Evolutionary conservation across 2,888 invertebrate species (phyloP).

Genomic region (Lymantria monacha): DNA sequence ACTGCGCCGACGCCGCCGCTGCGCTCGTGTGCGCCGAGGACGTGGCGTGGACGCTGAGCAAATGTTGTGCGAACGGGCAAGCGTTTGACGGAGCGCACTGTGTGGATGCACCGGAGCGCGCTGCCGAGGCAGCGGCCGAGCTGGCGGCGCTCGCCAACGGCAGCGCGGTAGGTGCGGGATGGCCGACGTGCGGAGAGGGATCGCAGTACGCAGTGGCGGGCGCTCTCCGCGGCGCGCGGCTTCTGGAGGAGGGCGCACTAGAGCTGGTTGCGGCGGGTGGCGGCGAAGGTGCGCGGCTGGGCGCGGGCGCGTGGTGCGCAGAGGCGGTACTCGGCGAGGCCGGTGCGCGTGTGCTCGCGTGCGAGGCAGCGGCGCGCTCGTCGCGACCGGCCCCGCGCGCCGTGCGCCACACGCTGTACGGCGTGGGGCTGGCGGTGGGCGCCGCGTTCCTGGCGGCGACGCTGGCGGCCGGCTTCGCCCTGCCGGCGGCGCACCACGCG

Average conservation of each 20-base stretch:
- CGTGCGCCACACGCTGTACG: slow-evolving; percentile 87
- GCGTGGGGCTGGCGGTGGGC: slow-evolving; percentile 89
- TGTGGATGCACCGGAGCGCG: slow-evolving; percentile 58
- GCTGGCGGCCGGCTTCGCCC: slow-evolving; percentile 88
- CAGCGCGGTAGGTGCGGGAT: slow-evolving; percentile 71
- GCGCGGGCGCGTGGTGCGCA: slow-evolving; percentile 62
- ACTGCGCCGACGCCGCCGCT: slow-evolving; percentile 86
- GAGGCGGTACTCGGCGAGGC: slow-evolving; percentile 78
- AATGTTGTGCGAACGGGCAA: slow-evolving; percentile 87
- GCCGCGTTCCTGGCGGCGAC: slow-evolving; percentile 92
- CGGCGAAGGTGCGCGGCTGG: slow-evolving; percentile 54
- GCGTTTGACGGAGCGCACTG: slow-evolving; percentile 81
- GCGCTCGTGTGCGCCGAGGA: slow-evolving; percentile 84
- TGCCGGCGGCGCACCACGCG: slow-evolving; percentile 92
- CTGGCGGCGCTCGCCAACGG: slow-evolving; percentile 52
- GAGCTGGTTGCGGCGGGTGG: slow-evolving; percentile 64
- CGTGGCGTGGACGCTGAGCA: slow-evolving; percentile 68
- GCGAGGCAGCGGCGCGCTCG: slow-evolving; percentile 81
- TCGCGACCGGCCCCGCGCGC: slow-evolving; percentile 61
- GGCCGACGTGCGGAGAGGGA: slow-evolving; percentile 77
- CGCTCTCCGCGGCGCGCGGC: slow-evolving; percentile 57
- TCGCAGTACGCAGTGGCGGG: slow-evolving; percentile 82
- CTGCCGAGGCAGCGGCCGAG: slow-evolving; percentile 55
- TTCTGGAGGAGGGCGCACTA: slow-evolving; percentile 51
- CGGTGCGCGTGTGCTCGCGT: slow-evolving; percentile 53